Base-by-base conservation (phyloP, 2,797 vertebrate species). In the Enteromius radiatus region DNA sequence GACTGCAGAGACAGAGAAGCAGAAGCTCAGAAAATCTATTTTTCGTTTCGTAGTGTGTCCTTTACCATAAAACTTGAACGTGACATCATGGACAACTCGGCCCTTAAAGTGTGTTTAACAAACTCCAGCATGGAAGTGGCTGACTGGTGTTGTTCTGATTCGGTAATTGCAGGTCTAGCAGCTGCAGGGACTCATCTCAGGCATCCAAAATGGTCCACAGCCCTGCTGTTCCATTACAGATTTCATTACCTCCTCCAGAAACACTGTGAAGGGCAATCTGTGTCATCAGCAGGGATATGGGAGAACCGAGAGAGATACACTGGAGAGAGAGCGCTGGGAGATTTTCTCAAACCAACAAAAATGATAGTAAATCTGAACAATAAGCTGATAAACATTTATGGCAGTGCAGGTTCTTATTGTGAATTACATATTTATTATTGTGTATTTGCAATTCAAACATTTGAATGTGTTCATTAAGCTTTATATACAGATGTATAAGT, bases 111-210 rank as follows among this genome's bases (percentile, higher is more conserved):
- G 52, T 79, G 65, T 69, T 56, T 28, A 80, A 70, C 65, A 78
- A 78, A 70, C 67, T 80, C 36, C 69, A 74, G 79, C 59, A 26
- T 45, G 43, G 45, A 73, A 75, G 41, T 38, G 59, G 5, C 59
- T 65, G 59, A 15, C 70, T 49, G 59, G 3, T 59, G 78, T 45
- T 64, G 43, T 52, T 70, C 47, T 31, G 45, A 54, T 64, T 63
- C 59, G 38, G 59, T 81, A 75, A 81, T 74, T 54, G n/a, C 21
- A 63, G 69, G 52, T 49, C 79, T 64, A 21, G 45, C 80, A 52
- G 80, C 80, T 81, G 59, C 41, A 64, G 41, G 38, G 56, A 64
- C 38, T 63, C 38, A 28, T 64, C 23, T 64, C 33, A 73, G 56
- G 43, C 68, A 49, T 61, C 68, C 15, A 15, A 52, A 67, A 65